Percentiles rank a stretch among this genome's conserved stretches.
Conservation (phyloP, 2,888 invertebrate species). For the Brenthis daphne region DNA sequence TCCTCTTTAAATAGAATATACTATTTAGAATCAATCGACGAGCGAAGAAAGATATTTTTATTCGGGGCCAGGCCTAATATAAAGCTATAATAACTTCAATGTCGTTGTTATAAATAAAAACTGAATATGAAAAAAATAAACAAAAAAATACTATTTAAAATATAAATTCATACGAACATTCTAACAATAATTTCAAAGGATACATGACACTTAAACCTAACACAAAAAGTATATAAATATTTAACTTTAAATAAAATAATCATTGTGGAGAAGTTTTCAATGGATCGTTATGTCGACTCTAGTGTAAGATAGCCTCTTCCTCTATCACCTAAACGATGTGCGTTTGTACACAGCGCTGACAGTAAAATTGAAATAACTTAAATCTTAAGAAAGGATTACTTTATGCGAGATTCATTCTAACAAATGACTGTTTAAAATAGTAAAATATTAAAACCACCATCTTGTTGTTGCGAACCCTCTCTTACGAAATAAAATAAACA, state of each 20-base stretch:
- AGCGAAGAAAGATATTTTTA: neutral
- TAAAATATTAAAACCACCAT: conserved; percentile 18
- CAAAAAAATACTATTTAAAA: neutral
- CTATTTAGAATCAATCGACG: neutral
- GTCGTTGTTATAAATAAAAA: neutral
- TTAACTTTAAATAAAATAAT: conserved; percentile 63
- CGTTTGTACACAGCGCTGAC: conserved; percentile 55
- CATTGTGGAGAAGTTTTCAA: conserved; percentile 58
- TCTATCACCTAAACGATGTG: conserved; percentile 42
- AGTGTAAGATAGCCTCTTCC: conserved; percentile 42
- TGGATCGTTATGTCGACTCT: conserved; percentile 61
- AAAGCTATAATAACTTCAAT: neutral
- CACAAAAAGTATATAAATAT: conserved; percentile 41
- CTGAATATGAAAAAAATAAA: neutral
- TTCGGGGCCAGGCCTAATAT: neutral
- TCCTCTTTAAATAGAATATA: neutral
- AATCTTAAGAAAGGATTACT: conserved; percentile 32
- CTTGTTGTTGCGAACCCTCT: conserved; percentile 25
- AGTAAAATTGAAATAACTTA: conserved; percentile 31
- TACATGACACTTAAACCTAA: conserved; percentile 32
- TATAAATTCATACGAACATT: conserved; percentile 1
- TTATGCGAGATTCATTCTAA: conserved; percentile 28
- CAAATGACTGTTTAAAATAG: conserved; percentile 36
- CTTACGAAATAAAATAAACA: conserved; percentile 36
- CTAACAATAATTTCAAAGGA: conserved; percentile 24